These are phyloP conservation scores for Notodonta ziczac DNA, from an alignment of 2,888 invertebrate genomes.

Conservation along the genomic window DNA sequence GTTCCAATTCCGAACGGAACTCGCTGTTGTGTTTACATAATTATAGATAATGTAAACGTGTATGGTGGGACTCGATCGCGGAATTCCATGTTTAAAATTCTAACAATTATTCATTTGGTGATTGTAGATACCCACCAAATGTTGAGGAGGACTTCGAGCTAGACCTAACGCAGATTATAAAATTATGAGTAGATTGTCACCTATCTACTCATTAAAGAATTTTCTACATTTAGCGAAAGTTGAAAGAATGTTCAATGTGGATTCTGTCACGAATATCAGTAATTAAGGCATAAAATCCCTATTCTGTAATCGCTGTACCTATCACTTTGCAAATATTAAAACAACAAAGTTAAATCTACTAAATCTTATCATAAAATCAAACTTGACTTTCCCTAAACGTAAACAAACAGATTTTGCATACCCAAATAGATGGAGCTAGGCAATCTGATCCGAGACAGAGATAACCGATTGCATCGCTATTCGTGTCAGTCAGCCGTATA, in stretches of 20 bases:
- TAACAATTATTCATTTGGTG: background rate
- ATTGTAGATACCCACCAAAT: background rate
- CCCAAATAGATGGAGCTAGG: conserved; percentile 13
- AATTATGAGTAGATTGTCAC: too few species aligned
- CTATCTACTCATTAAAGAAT: too few species aligned
- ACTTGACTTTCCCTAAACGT: conserved; percentile 6
- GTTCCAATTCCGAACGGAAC: conserved; percentile 71
- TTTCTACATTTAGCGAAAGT: too few species aligned
- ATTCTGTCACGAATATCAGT: too few species aligned
- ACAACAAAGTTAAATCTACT: too few species aligned
- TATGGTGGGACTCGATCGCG: conserved; percentile 28
- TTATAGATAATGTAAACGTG: conserved; percentile 62
- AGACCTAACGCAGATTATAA: too few species aligned
- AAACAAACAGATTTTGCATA: conserved; percentile 7
- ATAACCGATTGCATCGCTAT: conserved; percentile 33
- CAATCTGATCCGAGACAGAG: conserved; percentile 31
- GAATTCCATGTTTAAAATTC: conserved; percentile 14
- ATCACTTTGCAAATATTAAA: too few species aligned
- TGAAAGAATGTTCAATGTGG: too few species aligned
- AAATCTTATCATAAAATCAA: background rate
- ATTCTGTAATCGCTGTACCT: too few species aligned
- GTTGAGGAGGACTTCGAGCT: too few species aligned
- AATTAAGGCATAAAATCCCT: too few species aligned
- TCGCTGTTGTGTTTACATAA: conserved; percentile 61
- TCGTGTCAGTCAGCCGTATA: conserved; percentile 40